Base-by-base conservation (phyloP, 2,888 invertebrate genomes). In the Entomobrya multifasciata region DNA sequence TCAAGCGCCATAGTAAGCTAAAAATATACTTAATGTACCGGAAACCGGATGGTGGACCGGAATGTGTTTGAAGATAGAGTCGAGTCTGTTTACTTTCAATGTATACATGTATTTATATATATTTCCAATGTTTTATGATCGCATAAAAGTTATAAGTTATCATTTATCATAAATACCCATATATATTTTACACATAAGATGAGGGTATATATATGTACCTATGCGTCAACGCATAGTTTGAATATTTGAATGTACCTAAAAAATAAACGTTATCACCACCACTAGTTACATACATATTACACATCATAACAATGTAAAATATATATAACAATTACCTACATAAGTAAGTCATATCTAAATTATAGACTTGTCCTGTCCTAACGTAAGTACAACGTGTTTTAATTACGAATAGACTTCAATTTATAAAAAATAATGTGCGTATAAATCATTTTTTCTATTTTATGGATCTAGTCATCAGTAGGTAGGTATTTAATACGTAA, bases 1-100 rank as follows among this genome's bases (percentile, higher is more conserved):
- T 47, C 78, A 85, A 15, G 85, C 85, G 3, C 85, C 49, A 17
- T 84, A 84, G 55, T n/a, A n/a, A n/a, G n/a, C 20, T 17, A 17
- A 52, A 15, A 70, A n/a, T 15, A 25, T 70, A 6, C 20, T 41
- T 22, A n/a, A n/a, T 47, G 47, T 13, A 6, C 4, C 74, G 30
- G 36, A 74, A 4, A 17, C 8, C 52, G 20, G n/a, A 36, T 2
- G 11, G 8, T 8, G 30, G 11, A 17, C 52, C 30, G 52, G 20
- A 74, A 30, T n/a, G n/a, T n/a, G n/a, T n/a, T n/a, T n/a, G n/a
- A n/a, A n/a, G n/a, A n/a, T n/a, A n/a, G n/a, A n/a, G n/a, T n/a
- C n/a, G n/a, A n/a, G n/a, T n/a, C n/a, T n/a, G n/a, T n/a, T n/a
- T n/a, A n/a, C n/a, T n/a, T n/a, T n/a, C n/a, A n/a, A n/a, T n/a